Percentiles rank a stretch among this genome's conserved stretches.
phyloP scores from a whole-genome alignment of 64 coral and sea anemone species.

The Orbicella faveolata region DNA sequence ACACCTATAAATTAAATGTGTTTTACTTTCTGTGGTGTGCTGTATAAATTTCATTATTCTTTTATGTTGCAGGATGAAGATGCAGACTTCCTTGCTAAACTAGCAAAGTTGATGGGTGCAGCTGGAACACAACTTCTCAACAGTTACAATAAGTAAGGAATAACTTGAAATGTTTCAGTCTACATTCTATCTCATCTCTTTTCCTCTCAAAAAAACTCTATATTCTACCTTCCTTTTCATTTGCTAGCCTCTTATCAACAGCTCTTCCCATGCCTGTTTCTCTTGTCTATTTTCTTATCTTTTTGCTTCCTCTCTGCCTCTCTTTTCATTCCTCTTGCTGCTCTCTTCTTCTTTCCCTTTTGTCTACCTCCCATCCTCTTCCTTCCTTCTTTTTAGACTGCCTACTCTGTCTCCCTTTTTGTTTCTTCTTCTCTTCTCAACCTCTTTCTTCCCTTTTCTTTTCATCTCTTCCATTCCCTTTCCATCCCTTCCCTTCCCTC shows the following conservation, averaged over 20 bases:
- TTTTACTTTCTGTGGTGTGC: too few species aligned
- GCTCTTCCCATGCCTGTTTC: too few species aligned
- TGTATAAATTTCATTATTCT: too few species aligned
- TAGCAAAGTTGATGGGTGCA: constrained; percentile 76
- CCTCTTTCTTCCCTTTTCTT: too few species aligned
- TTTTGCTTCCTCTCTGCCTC: not conserved
- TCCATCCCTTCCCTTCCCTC: not conserved
- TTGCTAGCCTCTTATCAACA: not conserved
- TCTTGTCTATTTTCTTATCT: not conserved
- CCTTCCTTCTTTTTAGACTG: not conserved
- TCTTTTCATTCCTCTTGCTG: not conserved
- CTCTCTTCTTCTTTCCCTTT: not conserved
- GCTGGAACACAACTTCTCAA: constrained; percentile 81
- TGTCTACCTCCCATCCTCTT: not conserved
- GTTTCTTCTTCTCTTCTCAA: not conserved
- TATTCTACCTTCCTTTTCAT: not conserved
- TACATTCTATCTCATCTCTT: not conserved
- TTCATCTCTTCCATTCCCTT: not conserved
- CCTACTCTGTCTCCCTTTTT: not conserved
- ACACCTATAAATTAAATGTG: too few species aligned
- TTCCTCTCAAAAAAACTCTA: not conserved
- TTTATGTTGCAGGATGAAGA: constrained; percentile 67
- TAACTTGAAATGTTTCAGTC: too few species aligned
- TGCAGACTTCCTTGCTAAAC: constrained; percentile 84
- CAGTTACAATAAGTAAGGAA: constrained; percentile 84